Conservation (phyloP, 2,888 invertebrate genomes). For the Scaptomyza tumidula region DNA sequence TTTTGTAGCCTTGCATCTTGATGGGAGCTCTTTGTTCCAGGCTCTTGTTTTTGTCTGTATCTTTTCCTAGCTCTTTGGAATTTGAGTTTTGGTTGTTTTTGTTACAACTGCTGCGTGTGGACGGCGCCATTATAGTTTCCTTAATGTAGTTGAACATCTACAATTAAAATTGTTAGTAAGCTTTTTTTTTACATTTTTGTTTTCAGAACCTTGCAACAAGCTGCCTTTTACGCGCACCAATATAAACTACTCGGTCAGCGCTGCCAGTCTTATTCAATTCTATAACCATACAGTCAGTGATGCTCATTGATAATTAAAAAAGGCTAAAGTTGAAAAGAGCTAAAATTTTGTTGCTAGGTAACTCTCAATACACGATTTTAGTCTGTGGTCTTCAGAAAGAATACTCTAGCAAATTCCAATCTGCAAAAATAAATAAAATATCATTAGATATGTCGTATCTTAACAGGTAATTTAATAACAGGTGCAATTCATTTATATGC, state of each 20-base stretch:
- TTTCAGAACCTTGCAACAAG: constrained; percentile 64
- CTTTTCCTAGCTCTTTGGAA: constrained; percentile 34
- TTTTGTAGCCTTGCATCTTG: constrained; percentile 83
- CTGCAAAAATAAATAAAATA: not conserved
- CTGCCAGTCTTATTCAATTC: constrained; percentile 22
- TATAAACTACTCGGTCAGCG: constrained; percentile 35
- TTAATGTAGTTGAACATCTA: constrained; percentile 70
- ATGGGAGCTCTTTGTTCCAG: constrained; percentile 8
- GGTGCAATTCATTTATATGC: not conserved
- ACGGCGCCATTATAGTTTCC: constrained; percentile 69
- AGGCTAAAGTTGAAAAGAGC: not conserved
- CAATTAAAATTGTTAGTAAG: not conserved
- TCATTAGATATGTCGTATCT: not conserved
- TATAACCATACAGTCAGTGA: constrained; percentile 8
- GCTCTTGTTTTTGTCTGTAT: constrained; percentile 36
- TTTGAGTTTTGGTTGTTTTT: constrained; percentile 17
- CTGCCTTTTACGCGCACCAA: constrained; percentile 61
- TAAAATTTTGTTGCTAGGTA: not conserved
- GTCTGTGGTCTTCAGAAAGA: not conserved
- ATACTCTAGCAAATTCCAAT: not conserved
- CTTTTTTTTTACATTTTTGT: constrained; percentile 10
- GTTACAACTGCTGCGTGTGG: constrained; percentile 57
- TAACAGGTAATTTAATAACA: not conserved
- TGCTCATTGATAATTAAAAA: not conserved
- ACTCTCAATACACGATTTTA: not conserved